Conservation (phyloP, 2,113 vertebrate genomes). For the Scomber japonicus region DNA sequence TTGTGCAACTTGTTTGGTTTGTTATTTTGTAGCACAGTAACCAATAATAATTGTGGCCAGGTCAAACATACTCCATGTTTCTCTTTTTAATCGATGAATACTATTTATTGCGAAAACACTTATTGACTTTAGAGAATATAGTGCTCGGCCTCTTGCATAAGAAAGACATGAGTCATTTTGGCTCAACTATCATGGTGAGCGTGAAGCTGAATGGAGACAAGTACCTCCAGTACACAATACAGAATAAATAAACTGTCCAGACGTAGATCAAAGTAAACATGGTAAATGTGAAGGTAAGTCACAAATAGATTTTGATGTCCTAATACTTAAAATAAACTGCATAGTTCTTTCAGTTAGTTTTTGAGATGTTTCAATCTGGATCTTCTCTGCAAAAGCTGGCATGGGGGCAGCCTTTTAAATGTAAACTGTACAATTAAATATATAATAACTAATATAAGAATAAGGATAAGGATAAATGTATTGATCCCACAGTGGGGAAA, state of each 20-base stretch:
- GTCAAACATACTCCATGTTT: neutral
- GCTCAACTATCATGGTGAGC: neutral
- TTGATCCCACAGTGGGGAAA: too few species aligned
- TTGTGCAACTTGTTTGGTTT: neutral
- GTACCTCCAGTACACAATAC: conserved; percentile 17
- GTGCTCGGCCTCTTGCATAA: neutral
- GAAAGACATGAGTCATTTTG: neutral
- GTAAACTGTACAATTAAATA: too few species aligned
- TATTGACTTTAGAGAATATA: neutral
- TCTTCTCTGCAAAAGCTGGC: neutral
- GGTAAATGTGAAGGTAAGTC: neutral
- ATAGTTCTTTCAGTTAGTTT: neutral
- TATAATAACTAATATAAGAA: too few species aligned
- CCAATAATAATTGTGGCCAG: neutral
- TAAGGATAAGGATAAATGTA: too few species aligned
- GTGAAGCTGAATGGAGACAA: conserved; percentile 7
- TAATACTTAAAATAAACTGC: neutral
- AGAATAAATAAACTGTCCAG: conserved; percentile 25
- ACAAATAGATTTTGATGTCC: neutral
- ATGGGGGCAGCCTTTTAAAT: too few species aligned
- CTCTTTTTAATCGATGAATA: neutral
- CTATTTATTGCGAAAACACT: neutral
- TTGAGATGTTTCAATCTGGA: neutral
- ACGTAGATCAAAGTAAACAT: conserved; percentile 22
- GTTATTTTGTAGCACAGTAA: neutral